Conservation (phyloP, 2,888 invertebrate genomes). For the Trichacis sp. region DNA sequence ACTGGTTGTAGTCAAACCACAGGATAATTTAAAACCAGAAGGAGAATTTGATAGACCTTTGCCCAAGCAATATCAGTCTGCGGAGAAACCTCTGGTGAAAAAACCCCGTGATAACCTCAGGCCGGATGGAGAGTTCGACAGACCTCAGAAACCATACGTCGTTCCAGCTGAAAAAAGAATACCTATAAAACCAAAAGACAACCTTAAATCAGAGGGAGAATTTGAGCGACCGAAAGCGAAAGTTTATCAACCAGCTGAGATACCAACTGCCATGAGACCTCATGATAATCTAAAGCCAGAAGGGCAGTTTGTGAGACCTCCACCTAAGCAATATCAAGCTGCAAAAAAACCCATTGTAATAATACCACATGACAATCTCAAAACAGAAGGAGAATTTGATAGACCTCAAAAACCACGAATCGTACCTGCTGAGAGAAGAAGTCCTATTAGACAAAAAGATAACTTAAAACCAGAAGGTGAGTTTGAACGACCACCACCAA, state of each 20-base stretch:
- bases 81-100: too few relatives aligned
- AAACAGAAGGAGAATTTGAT: conserved; percentile 73
- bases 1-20: conserved; percentile 53
- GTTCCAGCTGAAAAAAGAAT: too few relatives aligned
- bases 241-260: conserved; percentile 65
- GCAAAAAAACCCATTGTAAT: conserved; percentile 66
- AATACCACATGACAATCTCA: conserved; percentile 71
- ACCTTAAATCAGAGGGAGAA: too few relatives aligned
- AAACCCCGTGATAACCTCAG: too few relatives aligned
- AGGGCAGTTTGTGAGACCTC: conserved; percentile 69
- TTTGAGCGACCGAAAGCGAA: conserved; percentile 57
- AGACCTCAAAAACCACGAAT: conserved; percentile 64
- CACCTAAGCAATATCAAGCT: conserved; percentile 63
- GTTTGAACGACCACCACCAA: conserved; percentile 55
- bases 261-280: conserved; percentile 68
- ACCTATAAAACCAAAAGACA: too few relatives aligned
- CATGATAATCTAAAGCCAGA: conserved; percentile 66
- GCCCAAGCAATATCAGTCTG: too few relatives aligned
- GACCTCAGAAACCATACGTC: too few relatives aligned
- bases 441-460: conserved; percentile 53
- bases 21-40: too few relatives aligned
- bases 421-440: conserved; percentile 45
- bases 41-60: too few relatives aligned
- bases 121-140: too few relatives aligned
- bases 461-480: conserved; percentile 64